phyloP scores from a whole-genome alignment of 2,797 vertebrate genomes.

The Micromesistius poutassou region DNA sequence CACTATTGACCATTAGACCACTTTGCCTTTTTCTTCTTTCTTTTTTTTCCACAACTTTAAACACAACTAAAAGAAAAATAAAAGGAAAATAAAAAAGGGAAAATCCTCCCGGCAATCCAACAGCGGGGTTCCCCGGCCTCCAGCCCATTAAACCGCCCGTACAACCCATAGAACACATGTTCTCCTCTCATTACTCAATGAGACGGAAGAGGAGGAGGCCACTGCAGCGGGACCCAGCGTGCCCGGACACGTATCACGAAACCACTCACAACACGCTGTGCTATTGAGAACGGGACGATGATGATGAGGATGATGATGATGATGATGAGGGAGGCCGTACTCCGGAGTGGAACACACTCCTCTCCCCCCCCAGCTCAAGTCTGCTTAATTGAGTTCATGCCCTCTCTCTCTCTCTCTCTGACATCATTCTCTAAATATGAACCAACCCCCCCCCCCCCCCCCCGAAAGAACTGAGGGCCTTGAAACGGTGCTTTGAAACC shows the following conservation, averaged over 20 bases:
- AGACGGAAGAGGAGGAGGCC: not conserved
- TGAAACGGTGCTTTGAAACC: slow-evolving; percentile 56
- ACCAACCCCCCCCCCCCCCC: no score
- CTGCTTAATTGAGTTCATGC: slow-evolving; percentile 62
- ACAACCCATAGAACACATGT: not conserved
- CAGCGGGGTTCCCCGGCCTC: not conserved
- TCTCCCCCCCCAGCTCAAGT: not conserved
- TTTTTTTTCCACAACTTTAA: not conserved
- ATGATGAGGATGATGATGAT: not conserved
- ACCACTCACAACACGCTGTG: not conserved
- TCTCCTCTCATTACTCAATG: not conserved
- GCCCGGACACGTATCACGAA: not conserved
- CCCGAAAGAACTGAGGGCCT: slow-evolving; percentile 38
- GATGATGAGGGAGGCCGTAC: not conserved
- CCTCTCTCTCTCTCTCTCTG: slow-evolving; percentile 37
- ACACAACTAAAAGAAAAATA: not conserved
- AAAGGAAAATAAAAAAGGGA: not conserved
- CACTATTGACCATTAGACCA: slow-evolving; percentile 25
- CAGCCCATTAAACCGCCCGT: not conserved
- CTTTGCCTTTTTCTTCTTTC: not conserved
- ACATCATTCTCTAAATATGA: slow-evolving; percentile 59
- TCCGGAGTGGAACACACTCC: not conserved
- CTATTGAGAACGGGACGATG: not conserved
- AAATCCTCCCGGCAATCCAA: not conserved
- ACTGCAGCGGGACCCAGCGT: not conserved